phyloP scores from a whole-genome alignment of 2,113 vertebrate genomes.

The Cebus imitator region DNA sequence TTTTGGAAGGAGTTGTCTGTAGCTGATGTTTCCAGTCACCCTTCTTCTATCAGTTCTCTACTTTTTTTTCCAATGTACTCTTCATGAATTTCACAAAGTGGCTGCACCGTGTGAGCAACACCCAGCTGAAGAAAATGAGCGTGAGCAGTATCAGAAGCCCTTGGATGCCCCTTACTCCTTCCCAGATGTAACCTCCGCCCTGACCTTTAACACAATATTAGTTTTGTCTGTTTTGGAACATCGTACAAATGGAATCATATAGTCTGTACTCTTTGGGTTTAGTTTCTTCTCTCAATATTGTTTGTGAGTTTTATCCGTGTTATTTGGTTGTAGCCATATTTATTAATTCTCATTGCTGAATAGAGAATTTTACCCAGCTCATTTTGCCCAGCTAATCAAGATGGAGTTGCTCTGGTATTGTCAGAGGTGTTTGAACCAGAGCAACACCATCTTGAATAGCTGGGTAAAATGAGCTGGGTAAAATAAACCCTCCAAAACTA shows the following conservation, averaged over 20 bases:
- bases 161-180: not conserved
- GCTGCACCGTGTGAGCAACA: not conserved
- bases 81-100: not conserved
- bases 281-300: not conserved
- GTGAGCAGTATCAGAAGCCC: not conserved
- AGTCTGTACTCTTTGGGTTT: not conserved
- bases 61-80: not conserved
- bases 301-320: not conserved
- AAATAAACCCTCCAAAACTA: no score
- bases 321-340: not conserved
- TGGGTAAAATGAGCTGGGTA: no score
- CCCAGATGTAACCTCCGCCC: not conserved
- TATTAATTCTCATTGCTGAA: not conserved
- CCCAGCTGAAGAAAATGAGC: not conserved
- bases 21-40: not conserved
- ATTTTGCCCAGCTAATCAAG: no score
- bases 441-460: no score
- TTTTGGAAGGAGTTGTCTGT: not conserved
- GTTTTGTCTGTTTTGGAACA: not conserved
- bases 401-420: no score
- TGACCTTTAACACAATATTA: not conserved
- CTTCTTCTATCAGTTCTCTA: not conserved
- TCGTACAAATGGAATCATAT: not conserved
- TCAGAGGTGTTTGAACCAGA: no score
- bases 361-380: no score